A percentile compares a stretch with the other conserved stretches of the same genome.
Conservation (phyloP, 1,140 invertebrate genomes). For the Leptopilina clavipes region DNA sequence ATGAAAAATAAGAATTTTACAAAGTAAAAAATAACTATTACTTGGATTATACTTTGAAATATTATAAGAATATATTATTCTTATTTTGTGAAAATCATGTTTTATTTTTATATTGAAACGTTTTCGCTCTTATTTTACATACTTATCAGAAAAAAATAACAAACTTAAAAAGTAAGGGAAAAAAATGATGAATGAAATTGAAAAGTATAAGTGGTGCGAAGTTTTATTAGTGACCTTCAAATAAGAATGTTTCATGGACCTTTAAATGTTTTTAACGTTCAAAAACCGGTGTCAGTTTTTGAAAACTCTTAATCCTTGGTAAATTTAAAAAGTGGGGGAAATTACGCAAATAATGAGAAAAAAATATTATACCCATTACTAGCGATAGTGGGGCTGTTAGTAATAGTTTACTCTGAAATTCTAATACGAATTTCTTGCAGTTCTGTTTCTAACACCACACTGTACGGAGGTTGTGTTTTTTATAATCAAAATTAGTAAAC, state of each 20-base stretch:
- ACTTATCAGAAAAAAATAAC: no score
- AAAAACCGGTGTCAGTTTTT: not conserved
- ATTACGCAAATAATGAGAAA: conserved; percentile 48
- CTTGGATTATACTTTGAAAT: no score
- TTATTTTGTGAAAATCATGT: no score
- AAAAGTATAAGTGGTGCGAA: not conserved
- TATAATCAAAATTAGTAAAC: not conserved
- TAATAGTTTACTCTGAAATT: conserved; percentile 57
- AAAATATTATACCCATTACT: conserved; percentile 40
- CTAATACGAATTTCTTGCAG: conserved; percentile 52
- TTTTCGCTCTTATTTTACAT: no score
- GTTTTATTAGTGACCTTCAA: not conserved
- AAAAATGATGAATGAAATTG: not conserved
- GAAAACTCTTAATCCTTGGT: not conserved
- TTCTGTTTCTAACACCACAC: conserved; percentile 54
- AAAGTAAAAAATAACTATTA: no score
- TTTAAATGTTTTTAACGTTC: not conserved
- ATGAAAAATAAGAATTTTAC: no score
- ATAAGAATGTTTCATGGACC: not conserved
- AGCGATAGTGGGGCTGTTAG: conserved; percentile 45
- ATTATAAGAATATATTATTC: no score
- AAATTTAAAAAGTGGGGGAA: conserved; percentile 34
- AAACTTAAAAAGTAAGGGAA: no score
- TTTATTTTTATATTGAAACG: no score
- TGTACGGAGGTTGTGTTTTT: conserved; percentile 26